Evolutionary conservation across 2,797 vertebrate species (phyloP).

Genomic region (Australoheros facetus): DNA sequence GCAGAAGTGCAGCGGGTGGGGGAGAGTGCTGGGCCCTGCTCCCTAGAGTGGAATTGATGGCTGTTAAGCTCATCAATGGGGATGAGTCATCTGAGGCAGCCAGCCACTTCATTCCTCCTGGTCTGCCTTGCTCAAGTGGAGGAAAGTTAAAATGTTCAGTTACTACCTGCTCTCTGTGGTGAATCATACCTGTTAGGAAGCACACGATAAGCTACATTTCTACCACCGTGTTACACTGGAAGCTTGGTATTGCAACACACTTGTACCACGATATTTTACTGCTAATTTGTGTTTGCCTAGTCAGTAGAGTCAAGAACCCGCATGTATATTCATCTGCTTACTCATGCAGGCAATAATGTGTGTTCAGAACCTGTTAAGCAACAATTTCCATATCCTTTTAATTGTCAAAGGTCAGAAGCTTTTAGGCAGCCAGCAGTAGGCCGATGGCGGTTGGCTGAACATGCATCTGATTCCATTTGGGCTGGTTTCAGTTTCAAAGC

Average conservation of each 20-base stretch:
- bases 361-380: conserved; percentile 59
- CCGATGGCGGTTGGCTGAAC: conserved; percentile 70
- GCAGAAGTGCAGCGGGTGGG: conserved; percentile 59
- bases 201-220: conserved; percentile 18
- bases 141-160: conserved; percentile 59
- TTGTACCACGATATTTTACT: neutral
- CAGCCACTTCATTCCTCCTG: conserved; percentile 70
- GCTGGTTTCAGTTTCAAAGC: conserved; percentile 78
- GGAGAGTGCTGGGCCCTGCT: conserved; percentile 55
- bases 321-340: conserved; percentile 9
- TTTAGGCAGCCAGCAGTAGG: conserved; percentile 67
- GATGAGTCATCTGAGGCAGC: conserved; percentile 78
- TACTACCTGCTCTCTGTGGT: conserved; percentile 53
- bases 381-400: conserved; percentile 71
- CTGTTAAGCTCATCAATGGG: conserved; percentile 81
- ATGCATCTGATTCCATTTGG: conserved; percentile 75
- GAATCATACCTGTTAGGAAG: conserved; percentile 29
- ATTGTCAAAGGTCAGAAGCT: conserved; percentile 75
- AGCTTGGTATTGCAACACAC: conserved; percentile 10
- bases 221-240: neutral
- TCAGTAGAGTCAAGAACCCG: conserved; percentile 11
- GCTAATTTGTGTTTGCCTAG: conserved; percentile 38
- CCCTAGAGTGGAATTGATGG: conserved; percentile 76
- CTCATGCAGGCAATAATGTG: conserved; percentile 15
- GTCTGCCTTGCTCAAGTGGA: conserved; percentile 61